Conservation (phyloP, 2,888 invertebrate species). For the Rotaria magnacalcarata region DNA sequence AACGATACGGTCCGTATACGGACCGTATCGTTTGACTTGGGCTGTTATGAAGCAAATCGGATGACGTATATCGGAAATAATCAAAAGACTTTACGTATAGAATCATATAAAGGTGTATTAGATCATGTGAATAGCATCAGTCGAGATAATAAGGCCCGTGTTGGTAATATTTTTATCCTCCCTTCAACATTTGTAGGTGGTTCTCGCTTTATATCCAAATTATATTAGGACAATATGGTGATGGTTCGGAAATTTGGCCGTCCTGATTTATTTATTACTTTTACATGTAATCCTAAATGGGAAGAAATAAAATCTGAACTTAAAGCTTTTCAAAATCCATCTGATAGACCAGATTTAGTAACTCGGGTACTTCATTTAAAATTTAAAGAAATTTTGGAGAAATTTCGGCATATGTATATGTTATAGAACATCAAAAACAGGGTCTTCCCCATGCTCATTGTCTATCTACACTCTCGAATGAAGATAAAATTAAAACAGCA, state of each 20-base stretch:
- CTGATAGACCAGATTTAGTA: slow-evolving; percentile 46
- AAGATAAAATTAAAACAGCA: slow-evolving; percentile 49
- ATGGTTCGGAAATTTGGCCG: slow-evolving; percentile 58
- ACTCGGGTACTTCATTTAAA: not conserved
- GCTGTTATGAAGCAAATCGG: slow-evolving; percentile 48
- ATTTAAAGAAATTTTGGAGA: slow-evolving; percentile 33
- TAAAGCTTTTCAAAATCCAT: slow-evolving; percentile 38
- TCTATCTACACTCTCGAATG: slow-evolving; percentile 48
- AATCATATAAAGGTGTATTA: slow-evolving; percentile 50
- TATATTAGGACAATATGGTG: slow-evolving; percentile 59
- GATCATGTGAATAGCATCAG: slow-evolving; percentile 50
- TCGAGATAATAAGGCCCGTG: not conserved
- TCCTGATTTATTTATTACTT: slow-evolving; percentile 57
- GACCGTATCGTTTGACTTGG: too few species aligned
- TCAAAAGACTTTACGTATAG: slow-evolving; percentile 47
- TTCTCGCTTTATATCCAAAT: slow-evolving; percentile 55
- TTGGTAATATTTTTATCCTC: slow-evolving; percentile 50
- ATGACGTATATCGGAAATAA: slow-evolving; percentile 47
- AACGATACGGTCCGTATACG: too few species aligned
- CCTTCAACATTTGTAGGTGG: slow-evolving; percentile 52
- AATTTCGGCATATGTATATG: slow-evolving; percentile 47
- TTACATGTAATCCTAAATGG: slow-evolving; percentile 48
- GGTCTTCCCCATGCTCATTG: slow-evolving; percentile 52
- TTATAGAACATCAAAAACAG: slow-evolving; percentile 52
- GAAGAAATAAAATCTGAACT: slow-evolving; percentile 47